phyloP scores from a whole-genome alignment of 2,888 invertebrate genomes.

The Drosophila dives region DNA sequence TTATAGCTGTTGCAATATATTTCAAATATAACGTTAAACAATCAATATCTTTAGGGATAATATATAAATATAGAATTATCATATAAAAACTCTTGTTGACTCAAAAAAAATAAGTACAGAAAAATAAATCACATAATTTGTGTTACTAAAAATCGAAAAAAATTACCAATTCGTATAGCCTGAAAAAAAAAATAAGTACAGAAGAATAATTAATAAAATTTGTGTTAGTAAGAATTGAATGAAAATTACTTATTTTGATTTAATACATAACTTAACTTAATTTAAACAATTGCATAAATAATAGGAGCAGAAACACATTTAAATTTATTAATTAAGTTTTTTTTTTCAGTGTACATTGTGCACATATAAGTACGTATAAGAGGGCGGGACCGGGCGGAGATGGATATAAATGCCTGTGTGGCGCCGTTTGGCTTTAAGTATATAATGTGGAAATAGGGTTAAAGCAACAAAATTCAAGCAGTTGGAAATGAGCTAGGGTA shows the following conservation, averaged over 20 bases:
- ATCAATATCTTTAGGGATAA: too few species aligned
- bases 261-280: background rate
- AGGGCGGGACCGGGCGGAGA: slow-evolving; percentile 14
- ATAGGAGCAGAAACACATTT: background rate
- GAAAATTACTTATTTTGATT: background rate
- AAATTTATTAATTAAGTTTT: background rate
- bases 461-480: slow-evolving; percentile 49
- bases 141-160: background rate
- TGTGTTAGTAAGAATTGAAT: background rate
- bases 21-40: too few species aligned
- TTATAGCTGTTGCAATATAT: too few species aligned
- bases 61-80: background rate
- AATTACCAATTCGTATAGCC: too few species aligned
- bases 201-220: background rate
- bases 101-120: background rate
- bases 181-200: too few species aligned
- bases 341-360: slow-evolving; percentile 29
- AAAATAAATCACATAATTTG: background rate
- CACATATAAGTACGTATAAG: slow-evolving; percentile 7
- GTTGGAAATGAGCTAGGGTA: slow-evolving; percentile 34
- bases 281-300: background rate
- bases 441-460: slow-evolving; percentile 64
- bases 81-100: too few species aligned
- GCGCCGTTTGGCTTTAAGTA: slow-evolving; percentile 72
- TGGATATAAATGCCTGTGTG: slow-evolving; percentile 74